Evolutionary conservation across 2,888 invertebrate genomes (phyloP).

Genomic region (Galeruca laticollis): DNA sequence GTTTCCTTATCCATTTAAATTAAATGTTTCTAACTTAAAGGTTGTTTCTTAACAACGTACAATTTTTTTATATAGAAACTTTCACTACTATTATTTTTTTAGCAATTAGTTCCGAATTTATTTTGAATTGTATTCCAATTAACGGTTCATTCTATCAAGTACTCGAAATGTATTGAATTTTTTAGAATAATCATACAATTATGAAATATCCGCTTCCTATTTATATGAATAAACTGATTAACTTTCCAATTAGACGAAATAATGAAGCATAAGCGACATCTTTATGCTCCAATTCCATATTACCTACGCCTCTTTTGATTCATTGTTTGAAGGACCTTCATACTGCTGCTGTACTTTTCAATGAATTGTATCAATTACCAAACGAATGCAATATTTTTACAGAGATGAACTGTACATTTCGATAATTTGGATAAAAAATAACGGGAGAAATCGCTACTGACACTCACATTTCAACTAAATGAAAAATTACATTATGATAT

Average conservation of each 20-base stretch:
- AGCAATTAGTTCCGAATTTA: too few relatives aligned
- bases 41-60: too few relatives aligned
- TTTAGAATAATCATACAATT: too few relatives aligned
- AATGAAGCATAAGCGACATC: conserved; percentile 40
- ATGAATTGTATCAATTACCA: conserved; percentile 44
- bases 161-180: background rate
- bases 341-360: conserved; percentile 21
- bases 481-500: too few relatives aligned
- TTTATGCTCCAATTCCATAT: conserved; percentile 45
- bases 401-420: conserved; percentile 21
- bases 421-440: too few relatives aligned
- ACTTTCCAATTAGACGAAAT: conserved; percentile 34
- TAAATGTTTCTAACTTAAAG: too few relatives aligned
- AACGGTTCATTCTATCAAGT: background rate
- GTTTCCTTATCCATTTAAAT: too few relatives aligned
- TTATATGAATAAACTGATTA: conserved; percentile 27
- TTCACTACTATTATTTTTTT: too few relatives aligned
- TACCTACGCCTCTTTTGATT: conserved; percentile 44
- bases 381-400: conserved; percentile 30
- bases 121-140: background rate
- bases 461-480: too few relatives aligned
- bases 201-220: conserved; percentile 21
- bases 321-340: conserved; percentile 44
- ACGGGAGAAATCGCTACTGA: too few relatives aligned
- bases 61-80: too few relatives aligned